Percentiles rank a stretch among this genome's conserved stretches.
phyloP scores from a whole-genome alignment of 2,113 vertebrate genomes.

The Nansenia antarctica region DNA sequence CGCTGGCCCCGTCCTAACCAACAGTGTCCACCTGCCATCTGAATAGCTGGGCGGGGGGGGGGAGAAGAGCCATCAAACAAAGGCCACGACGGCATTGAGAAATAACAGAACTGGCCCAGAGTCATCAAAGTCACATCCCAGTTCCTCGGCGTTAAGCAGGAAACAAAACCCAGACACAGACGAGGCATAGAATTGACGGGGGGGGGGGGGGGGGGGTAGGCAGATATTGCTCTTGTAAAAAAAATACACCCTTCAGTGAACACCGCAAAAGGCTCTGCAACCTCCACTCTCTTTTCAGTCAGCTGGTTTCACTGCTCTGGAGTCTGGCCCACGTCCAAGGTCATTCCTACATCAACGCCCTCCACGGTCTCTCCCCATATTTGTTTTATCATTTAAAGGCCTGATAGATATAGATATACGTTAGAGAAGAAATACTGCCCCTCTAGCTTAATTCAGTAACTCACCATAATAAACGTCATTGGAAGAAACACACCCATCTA shows the following conservation, averaged over 20 bases:
- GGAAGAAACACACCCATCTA: constrained; percentile 43
- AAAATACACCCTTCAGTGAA: constrained; percentile 4
- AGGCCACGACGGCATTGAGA: constrained; percentile 25
- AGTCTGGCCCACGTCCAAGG: not conserved
- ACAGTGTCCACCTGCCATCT: constrained; percentile 8
- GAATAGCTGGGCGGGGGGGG: constrained; percentile 25
- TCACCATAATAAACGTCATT: constrained; percentile 64
- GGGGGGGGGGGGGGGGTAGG: constrained; percentile 14
- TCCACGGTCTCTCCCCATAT: constrained; percentile 13
- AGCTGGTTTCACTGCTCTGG: not conserved
- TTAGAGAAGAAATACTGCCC: constrained; percentile 63
- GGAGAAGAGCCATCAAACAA: constrained; percentile 21
- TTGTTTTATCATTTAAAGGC: constrained; percentile 59
- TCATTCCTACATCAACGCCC: not conserved
- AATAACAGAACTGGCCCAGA: constrained; percentile 18
- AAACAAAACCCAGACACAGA: no score
- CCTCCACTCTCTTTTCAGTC: no score
- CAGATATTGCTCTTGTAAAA: constrained; percentile 56
- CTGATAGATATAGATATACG: no score
- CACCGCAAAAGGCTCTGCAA: constrained; percentile 33
- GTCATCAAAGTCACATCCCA: constrained; percentile 36
- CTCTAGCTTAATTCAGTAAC: constrained; percentile 58
- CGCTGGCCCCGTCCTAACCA: no score
- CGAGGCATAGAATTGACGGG: constrained; percentile 30
- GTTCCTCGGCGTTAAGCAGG: no score